Percentiles rank a stretch among this genome's conserved stretches.
Conservation (phyloP, 2,888 invertebrate genomes). For the Torymus aiolomorphi region DNA sequence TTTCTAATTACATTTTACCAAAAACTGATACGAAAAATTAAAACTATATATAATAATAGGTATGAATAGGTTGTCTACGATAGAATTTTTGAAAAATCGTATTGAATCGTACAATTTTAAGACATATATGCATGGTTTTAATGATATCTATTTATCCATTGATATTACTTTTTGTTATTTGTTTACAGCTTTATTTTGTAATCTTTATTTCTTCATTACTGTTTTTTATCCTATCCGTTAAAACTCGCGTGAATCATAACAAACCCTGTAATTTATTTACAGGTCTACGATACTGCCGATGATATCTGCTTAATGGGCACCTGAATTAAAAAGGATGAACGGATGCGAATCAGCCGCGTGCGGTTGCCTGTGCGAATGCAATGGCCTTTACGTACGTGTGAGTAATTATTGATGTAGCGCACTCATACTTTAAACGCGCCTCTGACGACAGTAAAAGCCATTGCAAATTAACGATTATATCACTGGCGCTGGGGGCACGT, state of each 20-base stretch:
- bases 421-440: conserved; percentile 8
- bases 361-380: not conserved
- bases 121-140: too few relatives aligned
- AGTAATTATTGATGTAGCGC: conserved; percentile 48
- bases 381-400: conserved; percentile 19
- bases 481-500: not conserved
- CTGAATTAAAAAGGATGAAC: conserved; percentile 52
- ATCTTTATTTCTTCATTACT: too few relatives aligned
- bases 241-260: conserved; percentile 27
- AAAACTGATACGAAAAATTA: too few relatives aligned
- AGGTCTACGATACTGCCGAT: conserved; percentile 25
- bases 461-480: conserved; percentile 51
- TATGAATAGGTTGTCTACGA: too few relatives aligned
- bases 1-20: too few relatives aligned
- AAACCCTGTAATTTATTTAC: conserved; percentile 35
- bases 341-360: conserved; percentile 20
- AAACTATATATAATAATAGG: too few relatives aligned
- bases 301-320: conserved; percentile 47
- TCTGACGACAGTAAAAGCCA: conserved; percentile 49
- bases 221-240: not conserved
- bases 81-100: too few relatives aligned
- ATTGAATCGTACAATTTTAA: too few relatives aligned
- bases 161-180: too few relatives aligned
- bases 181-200: too few relatives aligned
- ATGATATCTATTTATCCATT: too few relatives aligned